These are phyloP conservation scores for Pheosia gnoma DNA, from an alignment of 2,888 invertebrate species.

Conservation along the genomic window DNA sequence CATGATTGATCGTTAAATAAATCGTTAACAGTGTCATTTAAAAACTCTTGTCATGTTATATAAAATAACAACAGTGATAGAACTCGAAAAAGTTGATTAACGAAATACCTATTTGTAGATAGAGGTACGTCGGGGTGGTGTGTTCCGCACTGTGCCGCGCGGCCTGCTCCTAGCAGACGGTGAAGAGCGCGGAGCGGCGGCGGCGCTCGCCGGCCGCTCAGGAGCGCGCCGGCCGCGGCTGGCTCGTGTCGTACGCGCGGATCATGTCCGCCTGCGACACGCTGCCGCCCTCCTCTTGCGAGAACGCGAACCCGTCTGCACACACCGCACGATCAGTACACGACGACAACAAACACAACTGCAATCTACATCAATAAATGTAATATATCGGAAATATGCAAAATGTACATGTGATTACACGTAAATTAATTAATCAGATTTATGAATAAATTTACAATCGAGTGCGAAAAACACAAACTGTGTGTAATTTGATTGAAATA, in stretches of 20 bases:
- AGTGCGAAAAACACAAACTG: conserved; percentile 31
- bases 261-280: conserved; percentile 97
- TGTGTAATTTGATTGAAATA: conserved; percentile 29
- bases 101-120: not conserved
- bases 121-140: conserved; percentile 8
- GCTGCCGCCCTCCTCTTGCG: conserved; percentile 99
- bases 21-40: conserved; percentile 16
- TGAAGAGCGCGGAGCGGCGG: conserved; percentile 19
- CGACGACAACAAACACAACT: not conserved
- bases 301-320: conserved; percentile 99
- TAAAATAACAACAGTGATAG: conserved; percentile 27
- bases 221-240: conserved; percentile 91
- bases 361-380: not conserved
- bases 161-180: conserved; percentile 11
- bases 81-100: conserved; percentile 9
- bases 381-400: too few species aligned
- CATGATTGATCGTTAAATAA: conserved; percentile 16
- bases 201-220: conserved; percentile 53
- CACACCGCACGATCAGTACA: conserved; percentile 28
- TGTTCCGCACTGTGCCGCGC: conserved; percentile 5
- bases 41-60: conserved; percentile 14
- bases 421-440: conserved; percentile 8
- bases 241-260: conserved; percentile 97
- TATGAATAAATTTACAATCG: conserved; percentile 7
- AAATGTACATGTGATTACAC: conserved; percentile 4